Base-by-base conservation (phyloP, 2,888 invertebrate genomes). In the Monopis laevigella region DNA sequence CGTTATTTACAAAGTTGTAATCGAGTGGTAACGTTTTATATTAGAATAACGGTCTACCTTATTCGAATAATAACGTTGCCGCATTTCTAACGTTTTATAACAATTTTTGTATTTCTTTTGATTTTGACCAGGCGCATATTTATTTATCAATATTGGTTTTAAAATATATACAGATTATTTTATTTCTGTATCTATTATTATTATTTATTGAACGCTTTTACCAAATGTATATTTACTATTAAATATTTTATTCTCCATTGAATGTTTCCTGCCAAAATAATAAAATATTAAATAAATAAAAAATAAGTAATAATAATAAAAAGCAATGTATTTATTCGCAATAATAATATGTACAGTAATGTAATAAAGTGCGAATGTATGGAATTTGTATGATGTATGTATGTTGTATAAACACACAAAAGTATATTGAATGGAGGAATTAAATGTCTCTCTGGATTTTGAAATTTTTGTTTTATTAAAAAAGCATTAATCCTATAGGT, bases 251-350 rank as follows among this genome's bases (percentile, higher is more conserved):
- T 8, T 21, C 24, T 32, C 17, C 32, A 32, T 17, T 32, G 32
- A 32, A 14, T 14, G 17, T 32, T 32, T 51, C 55, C 59, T 60
- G 55, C 59, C 58, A 62, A 55, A 56, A 51, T 43, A 48, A 40
- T 41, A 21, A 11, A 34, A 27, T 45, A 35, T 47, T n/a, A n/a
- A n/a, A n/a, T n/a, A n/a, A n/a, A n/a, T 6, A 13, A 6, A 32
- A 17, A 3, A 13, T 29, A 29, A 11, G 6, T n/a, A n/a, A 13
- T 2, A 3, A 29, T 6, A 4, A 4, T 10, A 41, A 58, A 53
- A 69, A 70, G 62, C 67, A 70, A 72, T 72, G 65, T 75, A 72
- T 72, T 72, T 73, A 72, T 70, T 71, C 66, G 68, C 70, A 73
- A 71, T 70, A 73, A 32, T 32, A n/a, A 73, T 45, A 42, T 77